These are phyloP conservation scores for Ochropleura leucogaster DNA, from an alignment of 2,888 invertebrate genomes.

Conservation along the genomic window DNA sequence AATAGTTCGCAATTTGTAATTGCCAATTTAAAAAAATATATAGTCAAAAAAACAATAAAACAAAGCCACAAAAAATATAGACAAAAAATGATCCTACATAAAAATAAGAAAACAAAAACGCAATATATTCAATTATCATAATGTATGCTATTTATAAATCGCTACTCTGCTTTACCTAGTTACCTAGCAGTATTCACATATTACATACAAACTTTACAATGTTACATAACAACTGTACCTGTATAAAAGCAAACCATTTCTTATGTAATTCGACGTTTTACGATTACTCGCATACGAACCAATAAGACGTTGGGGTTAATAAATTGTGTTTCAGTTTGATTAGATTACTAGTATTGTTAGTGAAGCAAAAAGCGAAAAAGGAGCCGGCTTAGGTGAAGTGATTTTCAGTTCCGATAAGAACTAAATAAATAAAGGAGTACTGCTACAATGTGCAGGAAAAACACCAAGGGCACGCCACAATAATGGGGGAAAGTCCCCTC, in stretches of 20 bases:
- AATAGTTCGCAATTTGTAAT: too few relatives aligned
- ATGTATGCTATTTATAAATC: too few relatives aligned
- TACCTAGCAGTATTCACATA: slow-evolving; percentile 18
- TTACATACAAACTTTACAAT: slow-evolving; percentile 14
- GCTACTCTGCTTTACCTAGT: slow-evolving; percentile 8
- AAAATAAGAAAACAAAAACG: too few relatives aligned
- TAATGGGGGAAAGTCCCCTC: too few relatives aligned
- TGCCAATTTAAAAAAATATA: too few relatives aligned
- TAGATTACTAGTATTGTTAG: slow-evolving; percentile 8
- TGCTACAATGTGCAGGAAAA: background rate
- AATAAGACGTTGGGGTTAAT: slow-evolving; percentile 50
- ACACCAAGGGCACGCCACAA: too few relatives aligned
- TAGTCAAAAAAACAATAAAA: too few relatives aligned
- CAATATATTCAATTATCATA: too few relatives aligned
- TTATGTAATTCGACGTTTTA: slow-evolving; percentile 56
- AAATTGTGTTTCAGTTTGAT: slow-evolving; percentile 62
- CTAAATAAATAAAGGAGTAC: background rate
- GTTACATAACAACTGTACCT: slow-evolving; percentile 47
- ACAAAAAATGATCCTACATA: too few relatives aligned
- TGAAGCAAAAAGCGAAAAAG: background rate
- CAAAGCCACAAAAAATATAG: too few relatives aligned
- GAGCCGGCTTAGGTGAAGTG: background rate
- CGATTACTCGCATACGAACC: slow-evolving; percentile 46
- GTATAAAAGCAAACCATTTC: slow-evolving; percentile 43
- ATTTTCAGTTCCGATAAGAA: background rate